Base-by-base conservation (phyloP, 2,113 vertebrate genomes). In the Falco punctatus region DNA sequence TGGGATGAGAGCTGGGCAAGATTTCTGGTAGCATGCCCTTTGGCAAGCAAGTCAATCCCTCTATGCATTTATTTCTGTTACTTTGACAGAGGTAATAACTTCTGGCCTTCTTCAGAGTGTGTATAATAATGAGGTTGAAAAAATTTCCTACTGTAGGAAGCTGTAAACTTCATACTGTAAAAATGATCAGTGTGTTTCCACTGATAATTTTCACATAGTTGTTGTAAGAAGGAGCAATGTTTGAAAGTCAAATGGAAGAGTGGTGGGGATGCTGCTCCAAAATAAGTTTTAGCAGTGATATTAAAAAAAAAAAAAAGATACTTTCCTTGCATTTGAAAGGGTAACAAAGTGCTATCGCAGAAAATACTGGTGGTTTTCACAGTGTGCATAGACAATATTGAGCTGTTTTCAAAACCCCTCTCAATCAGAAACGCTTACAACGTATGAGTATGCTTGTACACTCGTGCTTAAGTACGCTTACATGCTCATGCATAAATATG, bases 221-320 rank as follows among this genome's bases (percentile, higher is more conserved):
- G 4, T 67, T 9, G 9, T 35, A 18, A 59, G 40, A 42, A 49
- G 61, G 65, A 81, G 51, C 6, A 0, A 21, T 4, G 15, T 20
- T 65, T 79, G 30, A 15, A 82, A 93, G 27, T 13, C 42, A 27
- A 27, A 46, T 2, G 42, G 48, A 46, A 69, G 13, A 4, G 0
- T 22, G 70, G 35, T 58, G 46, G 49, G 40, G 95, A 86, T 97
- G 91, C 93, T 97, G 94, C 95, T 96, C 95, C 94, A 92, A 95
- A 96, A 48, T 77, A 59, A 11, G 48, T 86, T 94, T 92, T 94
- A 86, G 21, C 93, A 94, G 95, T 78, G 64, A 83, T 84, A 49
- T 9, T 7, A 5, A 30, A 44, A 44, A 10, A 30, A 22, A 17
- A 1, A 9, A 42, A 42, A 42, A 62, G 27, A 19, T 2, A 11